Evolutionary conservation across 2,888 invertebrate genomes (phyloP), one percentile per base, ranked within the genome.

Genomic region (Branchellion lobata): DNA sequence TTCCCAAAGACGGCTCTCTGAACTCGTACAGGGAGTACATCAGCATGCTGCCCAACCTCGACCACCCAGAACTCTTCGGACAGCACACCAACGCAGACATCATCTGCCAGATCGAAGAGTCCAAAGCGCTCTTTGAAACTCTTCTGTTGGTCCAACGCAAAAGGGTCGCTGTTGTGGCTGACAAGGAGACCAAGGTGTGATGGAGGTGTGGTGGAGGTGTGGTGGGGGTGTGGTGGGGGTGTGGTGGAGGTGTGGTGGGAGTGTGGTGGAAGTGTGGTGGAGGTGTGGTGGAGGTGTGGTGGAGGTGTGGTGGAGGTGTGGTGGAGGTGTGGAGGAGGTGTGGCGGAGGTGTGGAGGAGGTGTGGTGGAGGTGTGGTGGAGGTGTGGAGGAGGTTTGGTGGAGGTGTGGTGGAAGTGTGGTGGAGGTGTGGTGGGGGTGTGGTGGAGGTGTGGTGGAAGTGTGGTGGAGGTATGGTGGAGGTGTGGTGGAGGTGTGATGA

Each of bases 31-130:
- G 91, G 74, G 94, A 94, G 87, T 93, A 92, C 87, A 91, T 94
- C 82, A 91, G 91, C 83, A 90, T 93, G 85, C 88, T 94, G 84
- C 95, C 95, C 1, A 91, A 88, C 74, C 88, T 91, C 79, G 95
- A 95, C 87, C 91, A 92, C 83, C 94, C 95, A 0, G 94, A 94
- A 89, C 93, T 92, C 0, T 93, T 95, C 84, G 95, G 95, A 0
- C 94, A 95, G 85, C 94, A 95, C 88, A 91, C 93, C 1, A 94
- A 95, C 84, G 94, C 94, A 0, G 95, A 95, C 86, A 94, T 95
- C 82, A 91, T 93, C 2, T 93, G 93, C 0, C 90, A 93, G 69
- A 94, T 94, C 65, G 92, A 92, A 85, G 94, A 94, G 85, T 92
- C 93, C 0, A 87, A 92, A 81, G 89, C 90, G 80, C 89, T 94